Percentiles rank a stretch among this genome's conserved stretches.
Conservation (phyloP, 2,888 invertebrate species). For the Galerucella pusilla region DNA sequence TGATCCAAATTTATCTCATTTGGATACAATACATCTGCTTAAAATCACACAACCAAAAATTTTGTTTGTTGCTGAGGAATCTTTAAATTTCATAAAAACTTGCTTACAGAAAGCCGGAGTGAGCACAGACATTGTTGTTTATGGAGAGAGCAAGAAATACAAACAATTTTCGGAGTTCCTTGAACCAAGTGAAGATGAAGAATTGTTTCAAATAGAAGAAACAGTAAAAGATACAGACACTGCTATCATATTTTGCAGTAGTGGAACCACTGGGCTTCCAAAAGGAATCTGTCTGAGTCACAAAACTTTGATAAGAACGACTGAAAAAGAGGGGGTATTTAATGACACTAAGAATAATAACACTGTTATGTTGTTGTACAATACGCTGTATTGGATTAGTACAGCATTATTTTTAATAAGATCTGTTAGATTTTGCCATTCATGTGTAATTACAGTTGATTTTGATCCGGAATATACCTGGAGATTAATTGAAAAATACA, state of each 20-base stretch:
- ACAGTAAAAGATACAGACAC: constrained; percentile 44
- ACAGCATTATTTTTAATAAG: background rate
- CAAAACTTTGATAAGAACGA: constrained; percentile 20
- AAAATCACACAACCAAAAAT: constrained; percentile 43
- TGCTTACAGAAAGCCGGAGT: constrained; percentile 44
- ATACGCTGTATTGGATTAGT: constrained; percentile 38
- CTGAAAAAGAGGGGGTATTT: background rate
- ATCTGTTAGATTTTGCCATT: constrained; percentile 14
- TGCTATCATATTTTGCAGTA: constrained; percentile 55
- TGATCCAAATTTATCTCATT: constrained; percentile 52
- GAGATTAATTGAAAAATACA: constrained; percentile 41
- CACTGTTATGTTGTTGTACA: constrained; percentile 10
- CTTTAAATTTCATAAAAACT: constrained; percentile 37
- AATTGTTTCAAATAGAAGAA: constrained; percentile 47
- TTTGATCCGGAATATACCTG: constrained; percentile 34
- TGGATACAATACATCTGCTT: constrained; percentile 43
- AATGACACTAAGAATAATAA: background rate
- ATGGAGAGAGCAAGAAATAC: constrained; percentile 49
- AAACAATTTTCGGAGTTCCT: constrained; percentile 42
- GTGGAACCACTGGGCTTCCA: constrained; percentile 56
- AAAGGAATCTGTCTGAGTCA: constrained; percentile 54
- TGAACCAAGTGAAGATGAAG: constrained; percentile 42
- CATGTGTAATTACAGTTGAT: constrained; percentile 24
- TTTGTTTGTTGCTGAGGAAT: constrained; percentile 43
- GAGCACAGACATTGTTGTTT: constrained; percentile 49